phyloP scores from a whole-genome alignment of 2,888 invertebrate species.

The Eilema caniola region DNA sequence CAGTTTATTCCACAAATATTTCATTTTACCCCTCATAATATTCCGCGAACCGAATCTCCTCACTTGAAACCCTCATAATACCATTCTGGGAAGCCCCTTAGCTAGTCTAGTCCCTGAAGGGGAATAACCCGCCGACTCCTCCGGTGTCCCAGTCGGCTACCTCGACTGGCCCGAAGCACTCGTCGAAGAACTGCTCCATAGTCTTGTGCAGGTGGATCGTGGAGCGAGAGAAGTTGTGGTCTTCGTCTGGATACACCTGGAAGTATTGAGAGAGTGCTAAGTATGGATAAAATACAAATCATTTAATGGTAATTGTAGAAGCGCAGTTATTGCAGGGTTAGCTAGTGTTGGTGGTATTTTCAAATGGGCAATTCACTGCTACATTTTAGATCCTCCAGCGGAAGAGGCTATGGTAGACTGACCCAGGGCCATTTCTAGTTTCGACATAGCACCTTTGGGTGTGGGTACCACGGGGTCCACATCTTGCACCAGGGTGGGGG shows the following conservation, averaged over 20 bases:
- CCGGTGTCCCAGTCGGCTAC: slow-evolving; percentile 90
- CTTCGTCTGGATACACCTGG: slow-evolving; percentile 96
- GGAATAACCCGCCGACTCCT: slow-evolving; percentile 85
- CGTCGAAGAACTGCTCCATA: slow-evolving; percentile 95
- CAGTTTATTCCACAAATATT: neutral
- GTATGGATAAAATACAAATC: neutral
- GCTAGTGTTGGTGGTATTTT: too few species aligned
- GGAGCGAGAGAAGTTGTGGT: slow-evolving; percentile 91
- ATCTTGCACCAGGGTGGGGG: too few species aligned
- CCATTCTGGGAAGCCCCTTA: slow-evolving; percentile 6
- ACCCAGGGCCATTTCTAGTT: neutral
- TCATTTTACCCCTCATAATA: neutral
- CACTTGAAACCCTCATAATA: slow-evolving; percentile 4
- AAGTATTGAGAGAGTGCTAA: slow-evolving; percentile 3
- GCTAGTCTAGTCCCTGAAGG: slow-evolving; percentile 76
- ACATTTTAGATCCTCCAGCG: too few species aligned
- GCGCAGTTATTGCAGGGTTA: too few species aligned
- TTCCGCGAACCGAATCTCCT: slow-evolving; percentile 13
- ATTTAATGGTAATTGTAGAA: neutral
- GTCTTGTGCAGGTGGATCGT: slow-evolving; percentile 93
- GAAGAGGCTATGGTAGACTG: neutral
- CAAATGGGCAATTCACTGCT: too few species aligned
- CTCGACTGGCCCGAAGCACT: slow-evolving; percentile 92
- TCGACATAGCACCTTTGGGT: too few species aligned
- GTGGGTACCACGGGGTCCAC: too few species aligned